A percentile compares a stretch with the other conserved stretches of the same genome.
Conservation (phyloP, 2,113 vertebrate genomes). For the Grallaria varia region DNA sequence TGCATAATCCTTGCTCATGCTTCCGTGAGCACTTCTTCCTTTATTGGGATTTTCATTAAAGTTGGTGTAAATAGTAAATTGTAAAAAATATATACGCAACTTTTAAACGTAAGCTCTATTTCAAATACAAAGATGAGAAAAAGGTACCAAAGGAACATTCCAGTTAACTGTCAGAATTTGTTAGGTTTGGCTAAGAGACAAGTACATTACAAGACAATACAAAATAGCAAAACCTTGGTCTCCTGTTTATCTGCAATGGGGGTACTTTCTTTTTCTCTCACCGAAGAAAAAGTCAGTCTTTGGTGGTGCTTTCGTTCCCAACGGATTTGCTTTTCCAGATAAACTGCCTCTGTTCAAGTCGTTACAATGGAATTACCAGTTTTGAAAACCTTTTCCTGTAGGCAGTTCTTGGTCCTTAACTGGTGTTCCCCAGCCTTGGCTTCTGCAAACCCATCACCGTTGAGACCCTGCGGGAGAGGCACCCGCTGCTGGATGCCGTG, state of each 20-base stretch:
- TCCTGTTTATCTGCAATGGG: background rate
- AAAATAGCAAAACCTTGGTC: background rate
- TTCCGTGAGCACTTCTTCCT: background rate
- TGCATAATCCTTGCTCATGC: background rate
- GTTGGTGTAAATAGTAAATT: background rate
- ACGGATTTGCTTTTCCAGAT: background rate
- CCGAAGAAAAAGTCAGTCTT: background rate
- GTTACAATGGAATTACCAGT: background rate
- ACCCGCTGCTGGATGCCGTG: slow-evolving; percentile 86
- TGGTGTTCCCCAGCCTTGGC: slow-evolving; percentile 76
- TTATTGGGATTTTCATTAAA: background rate
- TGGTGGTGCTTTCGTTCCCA: background rate
- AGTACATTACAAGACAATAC: background rate
- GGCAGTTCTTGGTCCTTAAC: slow-evolving; percentile 24
- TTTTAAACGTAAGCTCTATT: background rate
- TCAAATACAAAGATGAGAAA: background rate
- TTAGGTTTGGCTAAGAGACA: background rate
- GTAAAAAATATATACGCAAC: background rate
- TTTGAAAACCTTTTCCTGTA: background rate
- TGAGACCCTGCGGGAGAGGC: slow-evolving; percentile 79
- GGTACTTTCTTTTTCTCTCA: background rate
- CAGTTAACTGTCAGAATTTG: background rate
- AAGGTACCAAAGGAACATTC: background rate
- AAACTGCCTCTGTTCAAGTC: background rate
- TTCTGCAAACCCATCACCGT: slow-evolving; percentile 84